Conservation (phyloP, 92 coral and sea anemone species). For the Zoanthus sociatus region DNA sequence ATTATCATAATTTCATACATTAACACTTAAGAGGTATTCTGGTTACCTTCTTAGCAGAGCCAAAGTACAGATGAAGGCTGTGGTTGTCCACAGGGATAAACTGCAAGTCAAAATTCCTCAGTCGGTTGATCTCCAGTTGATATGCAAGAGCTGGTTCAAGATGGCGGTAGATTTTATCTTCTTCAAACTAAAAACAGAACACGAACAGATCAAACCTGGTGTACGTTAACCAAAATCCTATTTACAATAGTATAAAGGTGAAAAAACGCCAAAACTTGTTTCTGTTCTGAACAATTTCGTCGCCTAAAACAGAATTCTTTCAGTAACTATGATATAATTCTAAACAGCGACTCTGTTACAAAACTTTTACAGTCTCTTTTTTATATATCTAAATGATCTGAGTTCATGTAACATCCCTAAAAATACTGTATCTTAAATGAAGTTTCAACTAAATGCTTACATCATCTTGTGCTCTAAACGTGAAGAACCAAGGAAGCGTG, state of each 20-base stretch:
- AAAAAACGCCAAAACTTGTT: no score
- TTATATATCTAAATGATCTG: no score
- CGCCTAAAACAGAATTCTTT: no score
- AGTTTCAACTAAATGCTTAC: constrained; percentile 63
- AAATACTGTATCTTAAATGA: no score
- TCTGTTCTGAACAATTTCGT: no score
- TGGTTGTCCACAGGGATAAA: constrained; percentile 90
- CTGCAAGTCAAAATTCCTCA: constrained; percentile 93
- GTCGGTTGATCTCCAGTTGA: constrained; percentile 90
- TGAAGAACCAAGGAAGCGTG: constrained; percentile 93
- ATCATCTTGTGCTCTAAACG: constrained; percentile 86
- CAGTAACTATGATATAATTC: no score
- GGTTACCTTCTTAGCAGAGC: constrained; percentile 93
- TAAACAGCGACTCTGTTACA: no score
- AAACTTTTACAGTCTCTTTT: no score
- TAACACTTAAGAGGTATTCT: not conserved
- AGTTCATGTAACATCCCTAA: no score
- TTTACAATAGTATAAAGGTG: no score
- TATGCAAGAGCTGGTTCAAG: constrained; percentile 98
- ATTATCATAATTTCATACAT: no score
- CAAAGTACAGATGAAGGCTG: constrained; percentile 90
- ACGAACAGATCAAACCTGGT: not conserved
- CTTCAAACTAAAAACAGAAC: constrained; percentile 71
- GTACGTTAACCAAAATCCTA: no score
- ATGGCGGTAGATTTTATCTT: constrained; percentile 96